A percentile compares a stretch with the other conserved stretches of the same genome.
phyloP scores from a whole-genome alignment of 2,888 invertebrate species.

The Trilocha varians region DNA sequence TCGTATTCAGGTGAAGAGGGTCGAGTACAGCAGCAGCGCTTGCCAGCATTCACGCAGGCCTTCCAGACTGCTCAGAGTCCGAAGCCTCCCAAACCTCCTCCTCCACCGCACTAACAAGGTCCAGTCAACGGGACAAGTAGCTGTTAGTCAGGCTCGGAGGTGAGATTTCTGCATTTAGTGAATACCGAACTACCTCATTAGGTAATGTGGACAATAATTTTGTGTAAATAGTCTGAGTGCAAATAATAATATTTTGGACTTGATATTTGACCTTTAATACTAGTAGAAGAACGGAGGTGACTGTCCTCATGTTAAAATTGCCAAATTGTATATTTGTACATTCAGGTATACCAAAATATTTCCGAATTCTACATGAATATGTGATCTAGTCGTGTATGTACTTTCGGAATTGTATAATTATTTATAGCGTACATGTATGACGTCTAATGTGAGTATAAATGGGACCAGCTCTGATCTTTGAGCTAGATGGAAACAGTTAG shows the following conservation, averaged over 20 bases:
- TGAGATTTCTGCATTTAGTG: slow-evolving; percentile 55
- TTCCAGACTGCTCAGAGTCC: slow-evolving; percentile 65
- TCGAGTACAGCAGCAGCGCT: slow-evolving; percentile 38
- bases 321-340: slow-evolving; percentile 65
- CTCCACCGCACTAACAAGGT: slow-evolving; percentile 51
- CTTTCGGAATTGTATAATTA: slow-evolving; percentile 70
- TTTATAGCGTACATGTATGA: slow-evolving; percentile 61
- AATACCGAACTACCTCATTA: slow-evolving; percentile 66
- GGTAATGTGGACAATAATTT: slow-evolving; percentile 65
- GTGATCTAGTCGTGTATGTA: slow-evolving; percentile 73
- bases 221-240: slow-evolving; percentile 59
- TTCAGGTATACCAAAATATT: slow-evolving; percentile 68
- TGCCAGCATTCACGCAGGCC: slow-evolving; percentile 66
- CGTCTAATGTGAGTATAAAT: slow-evolving; percentile 53
- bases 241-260: slow-evolving; percentile 40
- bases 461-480: slow-evolving; percentile 72
- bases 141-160: slow-evolving; percentile 13
- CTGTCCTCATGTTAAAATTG: slow-evolving; percentile 41
- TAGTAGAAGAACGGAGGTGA: slow-evolving; percentile 30
- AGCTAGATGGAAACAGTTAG: slow-evolving; percentile 41
- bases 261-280: slow-evolving; percentile 31
- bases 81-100: slow-evolving; percentile 61
- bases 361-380: slow-evolving; percentile 74
- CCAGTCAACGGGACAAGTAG: slow-evolving; percentile 4
- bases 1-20: slow-evolving; percentile 42